Evolutionary conservation across 2,797 vertebrate species (phyloP).

Genomic region (Trachops cirrhosus): DNA sequence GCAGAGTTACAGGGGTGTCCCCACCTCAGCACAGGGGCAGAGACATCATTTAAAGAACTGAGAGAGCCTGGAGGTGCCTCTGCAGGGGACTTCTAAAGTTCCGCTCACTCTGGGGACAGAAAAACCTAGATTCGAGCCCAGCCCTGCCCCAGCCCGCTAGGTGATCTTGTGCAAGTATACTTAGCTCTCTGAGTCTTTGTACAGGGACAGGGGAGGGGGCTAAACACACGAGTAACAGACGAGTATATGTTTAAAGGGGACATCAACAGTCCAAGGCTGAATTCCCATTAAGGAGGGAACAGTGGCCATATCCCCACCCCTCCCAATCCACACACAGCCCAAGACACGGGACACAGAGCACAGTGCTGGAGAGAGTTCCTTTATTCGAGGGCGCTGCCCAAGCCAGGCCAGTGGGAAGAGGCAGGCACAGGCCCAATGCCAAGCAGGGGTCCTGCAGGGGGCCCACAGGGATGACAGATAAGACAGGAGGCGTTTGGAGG

Average conservation of each 20-base stretch:
- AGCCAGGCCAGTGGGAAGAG: not conserved
- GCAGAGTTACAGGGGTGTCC: not conserved
- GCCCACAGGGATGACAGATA: not conserved
- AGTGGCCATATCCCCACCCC: not conserved
- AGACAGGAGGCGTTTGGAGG: not conserved
- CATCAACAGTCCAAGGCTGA: not conserved
- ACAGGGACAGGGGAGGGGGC: not conserved
- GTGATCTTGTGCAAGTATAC: not conserved
- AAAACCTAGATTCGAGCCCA: not conserved
- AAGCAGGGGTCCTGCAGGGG: not conserved
- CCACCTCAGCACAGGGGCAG: not conserved
- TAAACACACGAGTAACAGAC: not conserved
- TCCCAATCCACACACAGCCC: not conserved
- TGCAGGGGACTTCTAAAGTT: not conserved
- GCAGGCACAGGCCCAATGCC: not conserved
- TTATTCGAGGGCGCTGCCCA: constrained; percentile 58
- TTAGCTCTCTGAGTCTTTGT: not conserved
- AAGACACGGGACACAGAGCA: constrained; percentile 5
- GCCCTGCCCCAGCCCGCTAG: not conserved
- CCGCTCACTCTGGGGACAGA: not conserved
- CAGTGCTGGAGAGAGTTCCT: constrained; percentile 21
- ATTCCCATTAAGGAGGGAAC: not conserved
- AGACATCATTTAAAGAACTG: not conserved
- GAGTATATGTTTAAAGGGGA: not conserved
- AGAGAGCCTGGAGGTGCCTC: not conserved